Conservation (phyloP, 2,888 invertebrate genomes). For the Colostygia pectinataria region DNA sequence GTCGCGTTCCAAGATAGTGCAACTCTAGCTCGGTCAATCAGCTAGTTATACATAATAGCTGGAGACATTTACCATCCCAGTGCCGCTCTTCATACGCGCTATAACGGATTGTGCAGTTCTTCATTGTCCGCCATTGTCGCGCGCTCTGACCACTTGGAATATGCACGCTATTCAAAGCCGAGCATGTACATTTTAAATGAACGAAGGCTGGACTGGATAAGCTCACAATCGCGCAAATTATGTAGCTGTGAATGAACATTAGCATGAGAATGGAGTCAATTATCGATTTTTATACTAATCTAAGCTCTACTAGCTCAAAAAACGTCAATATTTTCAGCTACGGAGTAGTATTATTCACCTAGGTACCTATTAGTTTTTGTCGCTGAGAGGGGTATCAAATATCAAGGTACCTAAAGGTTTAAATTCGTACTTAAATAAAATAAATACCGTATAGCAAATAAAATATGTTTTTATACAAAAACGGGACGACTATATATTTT, state of each 20-base stretch:
- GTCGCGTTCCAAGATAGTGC: no score
- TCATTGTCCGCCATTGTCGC: conserved; percentile 59
- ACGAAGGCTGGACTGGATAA: conserved; percentile 35
- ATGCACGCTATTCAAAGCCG: conserved; percentile 48
- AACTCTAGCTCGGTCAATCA: no score
- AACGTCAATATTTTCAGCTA: background rate
- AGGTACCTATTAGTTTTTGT: no score
- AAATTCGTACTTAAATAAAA: no score
- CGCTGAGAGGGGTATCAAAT: no score
- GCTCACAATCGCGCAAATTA: conserved; percentile 17
- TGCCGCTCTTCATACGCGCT: conserved; percentile 36
- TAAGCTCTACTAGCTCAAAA: background rate
- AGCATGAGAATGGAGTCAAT: conserved; percentile 12
- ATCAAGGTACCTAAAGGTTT: no score
- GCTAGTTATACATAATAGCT: no score
- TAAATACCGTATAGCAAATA: no score
- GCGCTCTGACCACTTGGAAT: conserved; percentile 52
- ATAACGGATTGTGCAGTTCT: conserved; percentile 63
- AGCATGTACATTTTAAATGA: conserved; percentile 45
- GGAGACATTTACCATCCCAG: conserved; percentile 4
- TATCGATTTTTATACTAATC: conserved; percentile 3
- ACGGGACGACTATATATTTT: no score
- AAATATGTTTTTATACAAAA: no score
- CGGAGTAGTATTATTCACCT: no score
- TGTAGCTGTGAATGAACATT: conserved; percentile 11